A percentile compares a stretch with the other conserved stretches of the same genome.
phyloP scores from a whole-genome alignment of 2,113 vertebrate genomes.

The Ammodramus savannarum region DNA sequence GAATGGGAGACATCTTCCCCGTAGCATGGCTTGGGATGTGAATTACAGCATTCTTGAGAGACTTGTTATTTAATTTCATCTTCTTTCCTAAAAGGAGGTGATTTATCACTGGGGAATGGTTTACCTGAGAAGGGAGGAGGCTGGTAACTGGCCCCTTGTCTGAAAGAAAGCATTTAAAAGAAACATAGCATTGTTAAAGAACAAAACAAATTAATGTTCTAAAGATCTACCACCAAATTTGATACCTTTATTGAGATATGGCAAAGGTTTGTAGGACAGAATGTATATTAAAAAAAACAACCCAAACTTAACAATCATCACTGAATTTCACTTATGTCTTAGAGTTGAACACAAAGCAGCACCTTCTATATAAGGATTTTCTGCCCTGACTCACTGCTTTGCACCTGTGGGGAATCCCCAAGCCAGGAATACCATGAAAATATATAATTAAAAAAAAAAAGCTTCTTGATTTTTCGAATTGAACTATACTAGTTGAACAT shows the following conservation, averaged over 20 bases:
- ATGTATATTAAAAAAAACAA: not conserved
- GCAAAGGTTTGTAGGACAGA: not conserved
- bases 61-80: constrained; percentile 71
- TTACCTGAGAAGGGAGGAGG: constrained; percentile 90
- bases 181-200: not conserved
- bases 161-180: constrained; percentile 71
- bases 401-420: not conserved
- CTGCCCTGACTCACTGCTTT: not conserved
- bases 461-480: not conserved
- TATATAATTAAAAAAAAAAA: not conserved
- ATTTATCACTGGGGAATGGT: constrained; percentile 89
- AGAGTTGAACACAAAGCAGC: not conserved
- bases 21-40: constrained; percentile 72
- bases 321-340: not conserved
- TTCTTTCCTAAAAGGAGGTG: constrained; percentile 95
- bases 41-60: constrained; percentile 74
- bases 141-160: constrained; percentile 91
- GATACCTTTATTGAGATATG: not conserved
- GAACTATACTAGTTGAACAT: not conserved
- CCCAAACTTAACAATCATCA: not conserved
- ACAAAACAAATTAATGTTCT: not conserved
- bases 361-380: not conserved
- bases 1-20: constrained; percentile 61
- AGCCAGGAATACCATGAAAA: not conserved
- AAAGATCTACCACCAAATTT: not conserved